Base-by-base conservation (phyloP, 2,888 invertebrate species). In the Hypomecis atomaria region DNA sequence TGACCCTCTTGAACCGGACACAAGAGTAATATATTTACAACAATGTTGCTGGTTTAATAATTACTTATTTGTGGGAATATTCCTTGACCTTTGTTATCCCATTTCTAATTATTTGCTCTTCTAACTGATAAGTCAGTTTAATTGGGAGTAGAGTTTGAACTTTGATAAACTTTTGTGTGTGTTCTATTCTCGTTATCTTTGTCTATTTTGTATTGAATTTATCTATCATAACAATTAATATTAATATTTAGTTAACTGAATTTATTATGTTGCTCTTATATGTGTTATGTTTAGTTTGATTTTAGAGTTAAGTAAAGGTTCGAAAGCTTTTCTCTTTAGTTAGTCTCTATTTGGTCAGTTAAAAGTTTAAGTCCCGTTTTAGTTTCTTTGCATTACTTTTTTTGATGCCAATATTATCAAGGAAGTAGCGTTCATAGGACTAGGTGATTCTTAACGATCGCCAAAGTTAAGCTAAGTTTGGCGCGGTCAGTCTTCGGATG, bases 1-100 rank as follows among this genome's bases (percentile, higher is more conserved):
- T 64, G 61, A 69, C 61, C 69, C 56, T 62, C 45, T 49, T 62
- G 67, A 76, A 67, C 71, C 76, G 76, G 76, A 76, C 73, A 40
- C 58, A 6, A 5, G 36, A 9, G 40, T 10, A 40, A 23, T 23
- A 4, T 37, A 50, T 4, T 45, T 13, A 37, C 53, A 54, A 75
- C 74, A 52, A 64, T 70, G 78, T 75, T 71, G 71, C 65, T 33
- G 38, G 62, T 62, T 49, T 56, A 33, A 58, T 36, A 10, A 47
- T 57, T 54, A n/a, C n/a, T n/a, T n/a, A 48, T 10, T 59, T 62
- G 62, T 60, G 58, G 64, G 62, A 67, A 62, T 62, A 66, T 67
- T 60, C 63, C 62, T 64, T 72, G 73, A 73, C 73, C 71, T 54
- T n/a, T 43, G 50, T 36, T 56, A 71, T 69, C 69, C 65, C 42